Conservation (phyloP, 1,140 invertebrate genomes). For the Aphaenogaster floridana region DNA sequence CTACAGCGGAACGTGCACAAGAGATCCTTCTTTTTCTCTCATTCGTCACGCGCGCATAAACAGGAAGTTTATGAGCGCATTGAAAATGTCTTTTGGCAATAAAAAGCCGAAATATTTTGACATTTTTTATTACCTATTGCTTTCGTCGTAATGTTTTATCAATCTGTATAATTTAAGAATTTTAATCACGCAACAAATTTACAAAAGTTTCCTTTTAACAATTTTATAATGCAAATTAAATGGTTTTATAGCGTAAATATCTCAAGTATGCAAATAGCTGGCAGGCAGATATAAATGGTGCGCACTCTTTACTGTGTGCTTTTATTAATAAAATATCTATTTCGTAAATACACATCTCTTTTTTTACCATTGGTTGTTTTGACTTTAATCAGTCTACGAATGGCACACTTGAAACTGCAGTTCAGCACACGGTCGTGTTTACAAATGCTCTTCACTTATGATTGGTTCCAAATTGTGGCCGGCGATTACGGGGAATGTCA, state of each 20-base stretch:
- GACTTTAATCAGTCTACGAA: not conserved
- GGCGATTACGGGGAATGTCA: constrained; percentile 47
- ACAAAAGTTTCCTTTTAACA: not conserved
- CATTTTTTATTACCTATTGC: not conserved
- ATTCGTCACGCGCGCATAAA: not conserved
- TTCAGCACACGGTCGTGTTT: not conserved
- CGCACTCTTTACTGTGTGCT: not conserved
- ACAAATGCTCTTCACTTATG: constrained; percentile 47
- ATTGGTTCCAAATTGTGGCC: constrained; percentile 48
- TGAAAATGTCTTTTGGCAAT: not conserved
- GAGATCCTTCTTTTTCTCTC: constrained; percentile 47
- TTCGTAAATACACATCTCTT: not conserved
- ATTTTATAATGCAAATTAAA: not conserved
- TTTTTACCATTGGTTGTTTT: not conserved
- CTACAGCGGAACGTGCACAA: constrained; percentile 58
- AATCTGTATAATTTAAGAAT: not conserved
- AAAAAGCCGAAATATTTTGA: not conserved
- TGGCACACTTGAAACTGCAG: constrained; percentile 4
- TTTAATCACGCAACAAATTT: not conserved
- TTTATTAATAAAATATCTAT: not conserved
- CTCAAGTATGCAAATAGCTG: not conserved
- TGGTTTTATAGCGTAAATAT: not conserved
- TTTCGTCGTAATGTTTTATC: not conserved
- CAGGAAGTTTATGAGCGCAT: not conserved
- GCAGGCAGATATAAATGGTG: not conserved